Evolutionary conservation across 2,888 invertebrate genomes (phyloP).

Genomic region (Eupithecia pulchellata): DNA sequence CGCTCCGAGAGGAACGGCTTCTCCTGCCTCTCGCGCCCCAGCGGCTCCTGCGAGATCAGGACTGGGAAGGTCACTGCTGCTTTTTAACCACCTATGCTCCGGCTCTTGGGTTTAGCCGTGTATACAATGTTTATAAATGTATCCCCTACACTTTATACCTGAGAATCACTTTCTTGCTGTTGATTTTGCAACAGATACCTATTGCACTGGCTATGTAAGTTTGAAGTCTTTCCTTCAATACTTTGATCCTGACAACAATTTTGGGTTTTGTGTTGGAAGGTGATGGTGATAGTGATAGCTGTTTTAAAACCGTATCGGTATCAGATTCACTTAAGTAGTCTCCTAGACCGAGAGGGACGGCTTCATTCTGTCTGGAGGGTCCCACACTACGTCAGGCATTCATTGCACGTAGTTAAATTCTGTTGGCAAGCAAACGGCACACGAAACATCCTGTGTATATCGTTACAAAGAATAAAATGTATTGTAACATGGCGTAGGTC

Average conservation of each 20-base stretch:
- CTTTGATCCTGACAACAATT: too few species aligned
- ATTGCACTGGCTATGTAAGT: too few species aligned
- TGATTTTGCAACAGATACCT: neutral
- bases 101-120: too few species aligned
- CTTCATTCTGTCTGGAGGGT: neutral
- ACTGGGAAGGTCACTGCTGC: constrained; percentile 61
- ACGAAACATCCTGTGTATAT: too few species aligned
- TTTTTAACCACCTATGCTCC: neutral
- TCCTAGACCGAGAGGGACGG: neutral
- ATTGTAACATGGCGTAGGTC: constrained; percentile 46
- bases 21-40: constrained; percentile 76
- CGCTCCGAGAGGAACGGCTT: constrained; percentile 74
- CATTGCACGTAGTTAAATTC: neutral
- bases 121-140: neutral
- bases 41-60: constrained; percentile 76
- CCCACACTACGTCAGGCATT: too few species aligned
- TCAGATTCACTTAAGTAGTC: neutral
- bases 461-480: neutral
- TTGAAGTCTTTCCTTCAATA: too few species aligned
- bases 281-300: too few species aligned
- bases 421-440: neutral
- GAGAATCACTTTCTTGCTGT: neutral
- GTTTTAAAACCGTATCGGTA: neutral
- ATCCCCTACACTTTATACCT: neutral
- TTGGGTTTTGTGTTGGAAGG: neutral